Base-by-base conservation (phyloP, 2,113 vertebrate genomes). In the Symphodus melops region DNA sequence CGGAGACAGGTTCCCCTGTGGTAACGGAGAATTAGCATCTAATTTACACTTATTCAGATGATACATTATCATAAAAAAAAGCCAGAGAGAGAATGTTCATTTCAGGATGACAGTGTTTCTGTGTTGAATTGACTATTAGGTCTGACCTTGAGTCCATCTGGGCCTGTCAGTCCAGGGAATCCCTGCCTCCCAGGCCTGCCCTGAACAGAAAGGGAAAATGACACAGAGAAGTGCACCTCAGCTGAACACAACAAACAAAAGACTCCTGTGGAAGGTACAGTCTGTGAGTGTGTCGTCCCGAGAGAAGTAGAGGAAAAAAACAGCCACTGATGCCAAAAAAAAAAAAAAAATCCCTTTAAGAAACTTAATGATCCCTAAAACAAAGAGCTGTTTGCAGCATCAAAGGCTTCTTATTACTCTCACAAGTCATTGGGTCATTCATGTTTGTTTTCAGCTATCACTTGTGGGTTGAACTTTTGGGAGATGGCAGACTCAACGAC, bases 141-240 rank as follows among this genome's bases (percentile, higher is more conserved):
- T 75, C 91, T 96, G 91, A 98, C 98, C 97, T 98, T 97, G 52
- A 87, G 72, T 81, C 98, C 98, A 0, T 96, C 96, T 0, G 92
- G 91, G 83, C 98, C 98, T 1, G 94, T 92, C 79, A 86, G 95
- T 84, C 98, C 98, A 4, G 95, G 87, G 92, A 96, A 96, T 59
- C 98, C 98, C 75, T 96, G 96, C 77, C 95, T 93, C 77, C 97
- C 98, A 66, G 94, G 94, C 33, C 95, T 96, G 85, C 98, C 98
- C 98, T 99, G 90, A 88, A 96, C 95, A 76, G 77, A 93, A 90
- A 91, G 74, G 85, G 39, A 8, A 91, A 79, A 90, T 88, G 88
- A 88, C 87, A 79, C 72, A 86, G 65, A 88, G 86, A 81, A 88
- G 72, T 78, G 77, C 69, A 69, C 79, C 19, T 75, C 51, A 56